Percentiles rank a stretch among this genome's conserved stretches.
phyloP scores from a whole-genome alignment of 2,113 vertebrate genomes.

The Brienomyrus brachyistius region DNA sequence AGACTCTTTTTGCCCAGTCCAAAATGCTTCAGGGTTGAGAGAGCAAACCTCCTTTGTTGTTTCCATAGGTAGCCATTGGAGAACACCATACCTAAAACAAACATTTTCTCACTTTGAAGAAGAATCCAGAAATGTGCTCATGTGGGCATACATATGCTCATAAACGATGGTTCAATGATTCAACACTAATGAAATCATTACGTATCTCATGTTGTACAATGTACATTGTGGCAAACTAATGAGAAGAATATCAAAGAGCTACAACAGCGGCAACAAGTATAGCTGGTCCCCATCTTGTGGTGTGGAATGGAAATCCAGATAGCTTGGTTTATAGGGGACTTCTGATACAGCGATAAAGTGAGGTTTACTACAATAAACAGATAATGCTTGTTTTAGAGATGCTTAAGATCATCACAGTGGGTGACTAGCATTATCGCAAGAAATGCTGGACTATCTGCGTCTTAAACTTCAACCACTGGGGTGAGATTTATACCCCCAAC shows the following conservation, averaged over 20 bases:
- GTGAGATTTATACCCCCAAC: no score
- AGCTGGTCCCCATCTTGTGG: not conserved
- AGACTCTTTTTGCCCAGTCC: not conserved
- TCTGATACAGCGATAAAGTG: not conserved
- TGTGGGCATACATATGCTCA: no score
- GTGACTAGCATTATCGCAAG: not conserved
- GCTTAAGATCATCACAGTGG: not conserved
- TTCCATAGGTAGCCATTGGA: conserved; percentile 39
- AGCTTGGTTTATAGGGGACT: not conserved
- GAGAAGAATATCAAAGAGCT: no score
- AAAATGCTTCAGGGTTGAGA: not conserved
- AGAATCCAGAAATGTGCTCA: no score
- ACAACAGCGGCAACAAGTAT: not conserved
- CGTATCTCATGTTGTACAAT: no score
- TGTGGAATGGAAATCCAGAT: not conserved
- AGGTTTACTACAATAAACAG: not conserved
- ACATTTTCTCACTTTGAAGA: not conserved
- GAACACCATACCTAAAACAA: conserved; percentile 38
- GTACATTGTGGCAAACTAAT: no score
- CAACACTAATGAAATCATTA: no score
- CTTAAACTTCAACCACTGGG: no score
- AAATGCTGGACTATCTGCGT: not conserved
- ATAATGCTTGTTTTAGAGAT: not conserved
- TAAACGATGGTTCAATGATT: no score
- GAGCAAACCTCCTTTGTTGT: no score